phyloP scores from a whole-genome alignment of 2,797 vertebrate species.

The Epinephelus malabaricus region DNA sequence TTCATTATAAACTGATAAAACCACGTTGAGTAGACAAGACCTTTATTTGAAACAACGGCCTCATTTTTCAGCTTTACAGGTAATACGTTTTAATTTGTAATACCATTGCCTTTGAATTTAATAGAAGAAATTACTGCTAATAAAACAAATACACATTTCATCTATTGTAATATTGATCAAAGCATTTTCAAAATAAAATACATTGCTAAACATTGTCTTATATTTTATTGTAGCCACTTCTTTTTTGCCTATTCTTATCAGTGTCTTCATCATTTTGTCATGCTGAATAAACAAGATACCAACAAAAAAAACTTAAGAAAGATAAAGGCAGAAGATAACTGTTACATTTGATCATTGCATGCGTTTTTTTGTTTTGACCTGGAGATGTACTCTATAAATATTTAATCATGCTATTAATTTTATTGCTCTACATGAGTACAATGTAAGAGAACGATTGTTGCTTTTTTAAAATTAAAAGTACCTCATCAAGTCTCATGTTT shows the following conservation, averaged over 20 bases:
- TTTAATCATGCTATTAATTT: constrained; percentile 58
- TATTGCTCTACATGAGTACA: constrained; percentile 39
- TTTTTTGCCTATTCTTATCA: constrained; percentile 4
- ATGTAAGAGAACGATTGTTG: constrained; percentile 33
- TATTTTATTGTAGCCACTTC: background rate
- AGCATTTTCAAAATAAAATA: constrained; percentile 17
- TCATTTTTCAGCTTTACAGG: constrained; percentile 28
- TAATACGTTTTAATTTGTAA: background rate
- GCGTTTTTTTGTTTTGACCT: background rate
- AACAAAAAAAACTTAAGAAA: background rate
- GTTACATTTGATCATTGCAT: constrained; percentile 17
- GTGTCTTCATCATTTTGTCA: constrained; percentile 14
- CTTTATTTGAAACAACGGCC: constrained; percentile 47
- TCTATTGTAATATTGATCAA: background rate
- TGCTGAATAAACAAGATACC: background rate
- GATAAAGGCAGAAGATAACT: background rate
- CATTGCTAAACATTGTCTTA: constrained; percentile 5
- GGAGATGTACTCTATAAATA: constrained; percentile 21
- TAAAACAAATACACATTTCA: background rate
- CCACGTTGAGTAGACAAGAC: background rate
- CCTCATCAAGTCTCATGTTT: constrained; percentile 19
- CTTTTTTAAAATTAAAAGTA: constrained; percentile 35
- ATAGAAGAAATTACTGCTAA: background rate
- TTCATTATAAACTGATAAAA: constrained; percentile 13
- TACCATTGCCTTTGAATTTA: constrained; percentile 17